Conservation (phyloP, 2,797 vertebrate species). For the Mareca strepera region DNA sequence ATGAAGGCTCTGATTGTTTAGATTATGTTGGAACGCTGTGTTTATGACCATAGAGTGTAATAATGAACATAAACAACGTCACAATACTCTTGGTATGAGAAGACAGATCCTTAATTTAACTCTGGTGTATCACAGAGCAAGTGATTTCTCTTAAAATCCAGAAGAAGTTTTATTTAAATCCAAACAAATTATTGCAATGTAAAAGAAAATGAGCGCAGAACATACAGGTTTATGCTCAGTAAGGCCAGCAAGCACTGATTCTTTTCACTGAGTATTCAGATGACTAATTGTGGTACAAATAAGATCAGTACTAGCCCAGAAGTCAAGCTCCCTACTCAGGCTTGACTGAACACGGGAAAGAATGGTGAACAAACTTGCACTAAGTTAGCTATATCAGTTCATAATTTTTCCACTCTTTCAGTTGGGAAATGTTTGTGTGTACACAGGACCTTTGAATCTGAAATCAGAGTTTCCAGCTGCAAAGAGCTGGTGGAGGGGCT, state of each 20-base stretch:
- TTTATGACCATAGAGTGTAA: conserved; percentile 60
- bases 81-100: conserved; percentile 49
- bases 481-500: neutral
- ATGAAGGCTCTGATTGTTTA: conserved; percentile 67
- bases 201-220: neutral
- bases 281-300: neutral
- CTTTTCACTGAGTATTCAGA: neutral
- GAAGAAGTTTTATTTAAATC: neutral
- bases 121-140: neutral
- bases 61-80: conserved; percentile 51
- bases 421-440: neutral
- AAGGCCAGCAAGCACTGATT: neutral
- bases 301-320: neutral
- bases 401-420: neutral
- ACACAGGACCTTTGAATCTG: neutral
- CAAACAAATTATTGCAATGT: neutral
- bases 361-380: neutral
- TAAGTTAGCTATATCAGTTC: neutral
- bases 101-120: neutral
- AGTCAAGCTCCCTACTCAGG: neutral
- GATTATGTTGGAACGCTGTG: conserved; percentile 63
- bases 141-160: conserved; percentile 12
- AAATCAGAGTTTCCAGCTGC: conserved; percentile 12
- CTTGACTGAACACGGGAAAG: neutral
- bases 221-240: neutral